Evolutionary conservation across 2,113 vertebrate genomes (phyloP).

Genomic region (Perca schrenkii): DNA sequence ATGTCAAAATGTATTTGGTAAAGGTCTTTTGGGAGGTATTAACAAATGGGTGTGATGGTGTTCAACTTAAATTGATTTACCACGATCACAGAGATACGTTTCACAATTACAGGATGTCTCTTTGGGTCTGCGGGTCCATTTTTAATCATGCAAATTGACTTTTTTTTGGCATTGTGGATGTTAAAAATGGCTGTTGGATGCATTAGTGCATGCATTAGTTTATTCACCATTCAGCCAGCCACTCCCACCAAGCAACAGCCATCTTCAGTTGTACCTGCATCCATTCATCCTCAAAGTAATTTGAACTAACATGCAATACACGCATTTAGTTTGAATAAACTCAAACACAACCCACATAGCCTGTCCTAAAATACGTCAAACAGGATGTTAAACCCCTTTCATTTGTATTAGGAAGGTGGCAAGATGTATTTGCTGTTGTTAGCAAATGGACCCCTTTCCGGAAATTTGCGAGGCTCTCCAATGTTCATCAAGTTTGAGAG

Average conservation of each 20-base stretch:
- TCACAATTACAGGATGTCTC: not conserved
- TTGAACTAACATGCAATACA: not conserved
- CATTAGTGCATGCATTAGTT: not conserved
- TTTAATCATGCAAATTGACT: slow-evolving; percentile 27
- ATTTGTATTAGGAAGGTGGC: no score
- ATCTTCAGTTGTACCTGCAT: not conserved
- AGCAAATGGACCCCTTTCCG: not conserved
- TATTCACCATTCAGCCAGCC: not conserved
- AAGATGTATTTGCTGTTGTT: not conserved
- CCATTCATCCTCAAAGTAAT: not conserved
- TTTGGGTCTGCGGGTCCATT: not conserved
- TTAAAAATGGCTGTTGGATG: not conserved
- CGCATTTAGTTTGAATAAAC: not conserved
- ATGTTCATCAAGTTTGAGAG: not conserved
- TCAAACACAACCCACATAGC: not conserved
- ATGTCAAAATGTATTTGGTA: slow-evolving; percentile 67
- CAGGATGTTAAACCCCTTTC: no score
- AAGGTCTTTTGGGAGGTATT: slow-evolving; percentile 61
- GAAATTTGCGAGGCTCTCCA: not conserved
- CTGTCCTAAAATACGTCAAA: no score
- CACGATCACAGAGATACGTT: not conserved
- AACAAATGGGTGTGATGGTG: slow-evolving; percentile 27
- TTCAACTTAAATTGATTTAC: slow-evolving; percentile 18
- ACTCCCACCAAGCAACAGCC: not conserved
- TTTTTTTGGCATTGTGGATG: slow-evolving; percentile 15